Conservation (phyloP, 2,797 vertebrate genomes). For the Sebastes aleutianus region DNA sequence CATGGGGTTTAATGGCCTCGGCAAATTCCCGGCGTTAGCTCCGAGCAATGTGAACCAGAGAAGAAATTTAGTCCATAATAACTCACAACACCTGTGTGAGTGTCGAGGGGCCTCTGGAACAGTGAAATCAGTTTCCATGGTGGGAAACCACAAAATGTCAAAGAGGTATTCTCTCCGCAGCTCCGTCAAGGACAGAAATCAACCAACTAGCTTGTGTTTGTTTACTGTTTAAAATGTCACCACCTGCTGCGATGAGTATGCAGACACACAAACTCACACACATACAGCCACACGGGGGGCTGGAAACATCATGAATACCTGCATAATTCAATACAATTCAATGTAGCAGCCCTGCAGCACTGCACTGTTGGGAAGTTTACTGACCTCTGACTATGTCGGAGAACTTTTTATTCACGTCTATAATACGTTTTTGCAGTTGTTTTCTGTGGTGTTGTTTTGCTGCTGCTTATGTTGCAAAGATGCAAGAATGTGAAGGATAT, state of each 20-base stretch:
- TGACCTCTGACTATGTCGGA: neutral
- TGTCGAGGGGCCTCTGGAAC: neutral
- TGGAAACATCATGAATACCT: neutral
- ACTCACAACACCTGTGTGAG: constrained; percentile 8
- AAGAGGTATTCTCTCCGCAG: constrained; percentile 5
- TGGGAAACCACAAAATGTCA: constrained; percentile 32
- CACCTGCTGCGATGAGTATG: constrained; percentile 17
- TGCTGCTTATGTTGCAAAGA: neutral
- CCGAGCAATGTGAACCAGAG: neutral
- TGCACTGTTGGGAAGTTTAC: neutral
- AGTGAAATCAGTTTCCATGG: constrained; percentile 7
- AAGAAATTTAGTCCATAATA: neutral
- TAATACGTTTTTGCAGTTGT: neutral
- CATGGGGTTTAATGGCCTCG: neutral
- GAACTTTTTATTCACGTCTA: neutral
- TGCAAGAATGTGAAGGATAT: neutral
- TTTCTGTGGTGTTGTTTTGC: neutral
- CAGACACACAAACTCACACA: neutral
- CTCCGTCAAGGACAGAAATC: constrained; percentile 16
- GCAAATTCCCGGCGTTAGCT: neutral
- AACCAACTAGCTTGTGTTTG: constrained; percentile 31
- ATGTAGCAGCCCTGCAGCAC: neutral
- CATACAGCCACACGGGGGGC: neutral
- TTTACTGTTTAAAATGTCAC: constrained; percentile 57
- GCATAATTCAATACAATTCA: neutral